These are phyloP conservation scores for Ommatoiulus sabulosus DNA, from an alignment of 2,888 invertebrate genomes.

Conservation along the genomic window DNA sequence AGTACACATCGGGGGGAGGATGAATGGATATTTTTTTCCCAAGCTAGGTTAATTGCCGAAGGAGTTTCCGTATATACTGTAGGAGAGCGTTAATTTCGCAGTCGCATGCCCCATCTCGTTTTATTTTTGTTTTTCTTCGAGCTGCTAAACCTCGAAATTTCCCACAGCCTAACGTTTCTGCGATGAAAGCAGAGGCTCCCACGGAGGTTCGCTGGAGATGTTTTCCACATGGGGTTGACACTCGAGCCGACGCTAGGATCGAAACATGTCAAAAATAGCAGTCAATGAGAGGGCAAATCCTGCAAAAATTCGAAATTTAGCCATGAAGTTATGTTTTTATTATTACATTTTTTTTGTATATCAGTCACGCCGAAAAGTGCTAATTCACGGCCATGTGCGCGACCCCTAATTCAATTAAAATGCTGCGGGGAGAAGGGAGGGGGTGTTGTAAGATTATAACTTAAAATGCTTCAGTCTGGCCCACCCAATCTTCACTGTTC, in stretches of 20 bases:
- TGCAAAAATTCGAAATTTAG: not conserved
- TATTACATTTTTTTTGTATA: too few relatives aligned
- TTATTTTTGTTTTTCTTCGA: not conserved
- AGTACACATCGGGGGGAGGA: not conserved
- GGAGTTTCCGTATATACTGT: too few relatives aligned
- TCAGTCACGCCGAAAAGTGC: not conserved
- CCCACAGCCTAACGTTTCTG: not conserved
- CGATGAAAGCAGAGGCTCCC: not conserved
- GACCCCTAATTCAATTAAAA: not conserved
- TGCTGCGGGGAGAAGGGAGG: not conserved
- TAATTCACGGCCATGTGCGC: not conserved
- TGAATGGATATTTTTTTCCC: not conserved
- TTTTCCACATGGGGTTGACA: slow-evolving; percentile 7
- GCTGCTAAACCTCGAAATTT: not conserved
- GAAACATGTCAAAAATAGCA: not conserved
- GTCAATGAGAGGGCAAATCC: not conserved
- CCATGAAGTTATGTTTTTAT: not conserved
- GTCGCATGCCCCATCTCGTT: not conserved
- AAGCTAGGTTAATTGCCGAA: not conserved
- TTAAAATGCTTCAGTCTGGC: not conserved
- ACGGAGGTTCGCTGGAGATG: not conserved
- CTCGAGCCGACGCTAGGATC: not conserved
- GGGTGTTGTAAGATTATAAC: not conserved
- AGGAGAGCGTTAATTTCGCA: not conserved
- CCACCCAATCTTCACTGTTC: slow-evolving; percentile 3